phyloP scores from a whole-genome alignment of 2,113 vertebrate species.

The Scolopax mira region DNA sequence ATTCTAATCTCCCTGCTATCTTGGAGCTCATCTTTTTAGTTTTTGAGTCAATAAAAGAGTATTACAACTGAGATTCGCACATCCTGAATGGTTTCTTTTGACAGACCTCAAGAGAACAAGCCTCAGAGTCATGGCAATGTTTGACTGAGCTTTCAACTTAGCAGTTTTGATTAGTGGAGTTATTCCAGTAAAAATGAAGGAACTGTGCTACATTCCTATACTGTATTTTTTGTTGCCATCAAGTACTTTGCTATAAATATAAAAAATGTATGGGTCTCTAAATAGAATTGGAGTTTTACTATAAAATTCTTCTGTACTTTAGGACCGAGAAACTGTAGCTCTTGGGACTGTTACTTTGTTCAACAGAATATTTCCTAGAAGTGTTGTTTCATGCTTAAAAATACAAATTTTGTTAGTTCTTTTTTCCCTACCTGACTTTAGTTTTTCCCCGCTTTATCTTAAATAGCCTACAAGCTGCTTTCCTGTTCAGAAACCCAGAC shows the following conservation, averaged over 20 bases:
- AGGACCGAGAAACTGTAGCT: not conserved
- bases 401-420: not conserved
- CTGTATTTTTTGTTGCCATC: not conserved
- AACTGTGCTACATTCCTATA: not conserved
- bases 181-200: not conserved
- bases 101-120: not conserved
- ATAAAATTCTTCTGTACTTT: not conserved
- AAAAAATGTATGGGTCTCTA: not conserved
- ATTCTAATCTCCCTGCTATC: not conserved
- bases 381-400: not conserved
- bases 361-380: not conserved
- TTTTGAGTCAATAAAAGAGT: not conserved
- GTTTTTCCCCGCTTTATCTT: not conserved
- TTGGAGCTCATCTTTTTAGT: not conserved
- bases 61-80: not conserved
- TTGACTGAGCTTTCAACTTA: not conserved
- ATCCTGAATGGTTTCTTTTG: not conserved
- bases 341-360: not conserved
- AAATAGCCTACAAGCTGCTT: constrained; percentile 80
- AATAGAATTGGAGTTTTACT: not conserved
- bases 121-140: accelerated
- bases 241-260: not conserved
- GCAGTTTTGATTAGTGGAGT: not conserved
- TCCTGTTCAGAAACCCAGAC: constrained; percentile 59
- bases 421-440: not conserved